These are phyloP conservation scores for Rhynchopsitta pachyrhyncha DNA, from an alignment of 2,113 vertebrate species.

Conservation along the genomic window DNA sequence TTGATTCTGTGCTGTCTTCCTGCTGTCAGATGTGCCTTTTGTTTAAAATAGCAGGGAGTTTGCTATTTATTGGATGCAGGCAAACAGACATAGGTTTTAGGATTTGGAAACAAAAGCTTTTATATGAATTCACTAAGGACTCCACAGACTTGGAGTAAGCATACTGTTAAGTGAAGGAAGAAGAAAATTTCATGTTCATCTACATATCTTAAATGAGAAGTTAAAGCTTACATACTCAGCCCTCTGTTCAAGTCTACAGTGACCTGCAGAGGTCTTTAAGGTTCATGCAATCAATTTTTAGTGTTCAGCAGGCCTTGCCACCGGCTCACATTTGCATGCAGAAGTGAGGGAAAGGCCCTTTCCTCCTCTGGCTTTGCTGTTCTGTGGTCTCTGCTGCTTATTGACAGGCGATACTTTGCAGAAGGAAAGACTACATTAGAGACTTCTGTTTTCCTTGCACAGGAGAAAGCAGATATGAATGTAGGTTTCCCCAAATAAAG, in stretches of 20 bases:
- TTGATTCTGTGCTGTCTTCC: background rate
- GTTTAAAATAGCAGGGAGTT: background rate
- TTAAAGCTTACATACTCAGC: background rate
- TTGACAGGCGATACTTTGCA: background rate
- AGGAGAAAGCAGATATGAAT: background rate
- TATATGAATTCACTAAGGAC: background rate
- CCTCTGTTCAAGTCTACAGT: background rate
- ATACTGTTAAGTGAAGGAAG: background rate
- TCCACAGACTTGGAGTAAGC: background rate
- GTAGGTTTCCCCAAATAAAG: background rate
- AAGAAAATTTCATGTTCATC: background rate
- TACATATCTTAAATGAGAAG: background rate
- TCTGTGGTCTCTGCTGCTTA: background rate
- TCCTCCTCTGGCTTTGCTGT: fast-evolving
- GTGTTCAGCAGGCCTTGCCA: background rate
- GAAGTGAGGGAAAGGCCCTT: background rate
- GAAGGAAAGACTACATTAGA: background rate
- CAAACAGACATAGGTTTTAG: background rate
- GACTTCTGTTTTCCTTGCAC: background rate
- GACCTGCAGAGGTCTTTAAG: background rate
- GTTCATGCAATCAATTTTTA: background rate
- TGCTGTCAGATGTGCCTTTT: background rate
- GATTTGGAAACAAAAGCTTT: background rate
- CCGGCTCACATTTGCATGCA: background rate
- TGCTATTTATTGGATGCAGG: background rate